A percentile compares a stretch with the other conserved stretches of the same genome.
Evolutionary conservation across 2,888 invertebrate genomes (phyloP).

Genomic region (Heliconius cydno): DNA sequence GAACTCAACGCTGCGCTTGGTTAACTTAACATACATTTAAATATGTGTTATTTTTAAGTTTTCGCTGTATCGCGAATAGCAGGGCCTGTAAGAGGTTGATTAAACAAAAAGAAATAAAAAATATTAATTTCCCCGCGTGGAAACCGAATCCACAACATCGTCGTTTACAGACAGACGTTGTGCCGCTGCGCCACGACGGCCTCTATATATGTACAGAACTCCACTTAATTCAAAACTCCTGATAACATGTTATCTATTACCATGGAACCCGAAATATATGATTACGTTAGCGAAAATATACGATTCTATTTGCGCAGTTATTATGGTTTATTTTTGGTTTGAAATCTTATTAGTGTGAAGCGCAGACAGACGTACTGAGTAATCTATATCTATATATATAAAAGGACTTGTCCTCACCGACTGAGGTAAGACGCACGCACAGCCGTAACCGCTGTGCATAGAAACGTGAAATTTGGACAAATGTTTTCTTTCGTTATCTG

Average conservation of each 20-base stretch:
- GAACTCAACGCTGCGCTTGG: too few relatives aligned
- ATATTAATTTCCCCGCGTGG: neutral
- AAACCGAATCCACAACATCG: neutral
- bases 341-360: neutral
- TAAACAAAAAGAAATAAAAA: too few relatives aligned
- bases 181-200: neutral
- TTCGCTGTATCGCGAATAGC: too few relatives aligned
- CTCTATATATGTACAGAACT: neutral
- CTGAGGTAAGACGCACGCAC: too few relatives aligned
- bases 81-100: too few relatives aligned
- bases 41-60: too few relatives aligned
- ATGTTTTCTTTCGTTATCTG: too few relatives aligned
- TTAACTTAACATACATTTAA: too few relatives aligned
- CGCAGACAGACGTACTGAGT: neutral
- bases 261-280: neutral
- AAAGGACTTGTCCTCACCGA: too few relatives aligned
- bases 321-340: neutral
- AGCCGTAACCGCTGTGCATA: too few relatives aligned
- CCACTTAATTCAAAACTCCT: neutral
- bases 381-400: neutral
- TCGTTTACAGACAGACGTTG: neutral
- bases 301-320: neutral
- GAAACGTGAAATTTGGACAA: too few relatives aligned
- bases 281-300: neutral
- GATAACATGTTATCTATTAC: constrained; percentile 13